Evolutionary conservation across 2,113 vertebrate genomes (phyloP).

Genomic region (Pseudonaja textilis): DNA sequence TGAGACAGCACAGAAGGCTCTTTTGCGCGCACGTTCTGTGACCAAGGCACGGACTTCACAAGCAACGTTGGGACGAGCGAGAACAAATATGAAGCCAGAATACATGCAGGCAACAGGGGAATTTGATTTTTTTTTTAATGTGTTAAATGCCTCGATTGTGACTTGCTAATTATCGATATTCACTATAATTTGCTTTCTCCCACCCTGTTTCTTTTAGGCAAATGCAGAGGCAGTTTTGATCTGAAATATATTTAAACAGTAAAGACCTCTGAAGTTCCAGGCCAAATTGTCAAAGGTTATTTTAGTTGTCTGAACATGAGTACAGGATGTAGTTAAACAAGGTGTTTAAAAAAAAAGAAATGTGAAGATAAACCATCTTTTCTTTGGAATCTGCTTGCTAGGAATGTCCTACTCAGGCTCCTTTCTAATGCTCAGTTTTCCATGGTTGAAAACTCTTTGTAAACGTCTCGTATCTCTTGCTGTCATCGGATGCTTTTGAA

Average conservation of each 20-base stretch:
- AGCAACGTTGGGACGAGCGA: background rate
- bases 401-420: background rate
- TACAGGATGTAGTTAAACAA: background rate
- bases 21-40: background rate
- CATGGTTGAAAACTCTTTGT: background rate
- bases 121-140: background rate
- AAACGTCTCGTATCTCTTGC: background rate
- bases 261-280: background rate
- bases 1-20: fast-evolving
- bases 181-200: background rate
- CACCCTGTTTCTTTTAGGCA: background rate
- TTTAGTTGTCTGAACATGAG: background rate
- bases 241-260: background rate
- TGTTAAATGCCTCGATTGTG: background rate
- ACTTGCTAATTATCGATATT: background rate
- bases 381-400: background rate
- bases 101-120: background rate
- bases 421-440: background rate
- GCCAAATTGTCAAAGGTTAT: background rate
- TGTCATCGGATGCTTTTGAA: background rate
- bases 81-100: background rate
- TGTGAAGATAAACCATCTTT: background rate
- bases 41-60: background rate
- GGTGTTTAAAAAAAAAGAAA: background rate
- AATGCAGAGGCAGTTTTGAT: background rate